Evolutionary conservation across 2,888 invertebrate genomes (phyloP), one percentile per base, ranked within the genome.

Genomic region (Petrolisthes manimaculis): DNA sequence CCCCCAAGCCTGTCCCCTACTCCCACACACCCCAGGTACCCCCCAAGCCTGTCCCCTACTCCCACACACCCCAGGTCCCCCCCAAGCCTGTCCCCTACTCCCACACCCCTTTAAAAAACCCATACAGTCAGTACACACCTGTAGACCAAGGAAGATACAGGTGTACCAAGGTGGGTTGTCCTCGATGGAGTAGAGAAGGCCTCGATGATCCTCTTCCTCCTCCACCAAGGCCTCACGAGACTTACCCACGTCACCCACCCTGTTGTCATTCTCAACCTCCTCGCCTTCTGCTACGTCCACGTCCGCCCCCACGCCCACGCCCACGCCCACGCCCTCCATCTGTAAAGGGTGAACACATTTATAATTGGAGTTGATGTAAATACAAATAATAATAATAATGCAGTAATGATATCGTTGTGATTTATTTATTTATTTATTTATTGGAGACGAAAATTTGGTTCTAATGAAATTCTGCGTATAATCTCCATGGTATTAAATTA

Each of bases 101-200:
- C n/a, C n/a, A n/a, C n/a, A 61, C 61, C 8, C 67, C 53, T 54
- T 53, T 78, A 75, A 75, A 5, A 75, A 18, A 3, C 1, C 1
- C n/a, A n/a, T 69, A 3, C 69, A 69, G 37, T 78, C 51, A 18
- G 5, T 37, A n/a, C 84, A 83, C 92, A 96, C 96, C 95, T 96
- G 97, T 86, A 97, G 93, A 18, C 97, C 97, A 93, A 97, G 95
- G 92, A 96, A 95, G 91, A 97, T 94, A 92, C 96, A 96, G 53
- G 97, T 94, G 92, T 97, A 97, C 97, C 97, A 97, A 0, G 97
- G 95, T 0, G 97, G 97, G 24, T 94, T 93, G 92, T 97, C 97
- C 90, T 97, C 96, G 89, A 97, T 95, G 78, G 95, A 96, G 92
- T 97, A 97, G 0, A 92, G 84, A 8, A 92, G 84, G n/a, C 69